A percentile compares a stretch with the other conserved stretches of the same genome.
These are phyloP conservation scores for Salvelinus fontinalis DNA, from an alignment of 2,113 vertebrate genomes.

Conservation along the genomic window DNA sequence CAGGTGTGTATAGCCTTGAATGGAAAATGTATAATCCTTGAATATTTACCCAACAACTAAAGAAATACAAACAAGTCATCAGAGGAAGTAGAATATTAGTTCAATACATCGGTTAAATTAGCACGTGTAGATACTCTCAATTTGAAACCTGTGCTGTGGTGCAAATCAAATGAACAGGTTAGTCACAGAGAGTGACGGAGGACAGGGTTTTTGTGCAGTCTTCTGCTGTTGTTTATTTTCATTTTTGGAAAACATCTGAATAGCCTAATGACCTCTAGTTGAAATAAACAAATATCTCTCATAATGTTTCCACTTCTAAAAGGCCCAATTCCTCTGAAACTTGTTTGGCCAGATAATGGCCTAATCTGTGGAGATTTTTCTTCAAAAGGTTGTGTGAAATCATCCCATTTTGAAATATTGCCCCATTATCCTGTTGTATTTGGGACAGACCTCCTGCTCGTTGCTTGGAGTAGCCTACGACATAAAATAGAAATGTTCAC, in stretches of 20 bases:
- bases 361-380: neutral
- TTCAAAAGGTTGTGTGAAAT: constrained; percentile 3
- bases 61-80: neutral
- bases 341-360: constrained; percentile 14
- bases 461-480: constrained; percentile 1
- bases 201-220: neutral
- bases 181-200: too few species aligned
- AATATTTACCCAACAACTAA: neutral
- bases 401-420: constrained; percentile 43
- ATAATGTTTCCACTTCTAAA: constrained; percentile 22
- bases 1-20: neutral
- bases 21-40: neutral
- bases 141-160: too few species aligned
- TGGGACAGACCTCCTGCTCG: constrained; percentile 25
- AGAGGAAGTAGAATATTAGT: neutral
- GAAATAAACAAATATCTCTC: constrained; percentile 33
- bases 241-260: constrained; percentile 18
- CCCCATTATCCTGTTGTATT: constrained; percentile 41
- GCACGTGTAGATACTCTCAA: too few species aligned
- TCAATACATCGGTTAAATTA: too few species aligned
- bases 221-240: constrained; percentile 22
- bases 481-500: constrained; percentile 18
- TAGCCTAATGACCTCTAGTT: constrained; percentile 25
- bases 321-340: constrained; percentile 15
- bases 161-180: too few species aligned